A percentile compares a stretch with the other conserved stretches of the same genome.
These are phyloP conservation scores for Cyrtorhinus lividipennis DNA, from an alignment of 1,140 invertebrate species.

Conservation along the genomic window DNA sequence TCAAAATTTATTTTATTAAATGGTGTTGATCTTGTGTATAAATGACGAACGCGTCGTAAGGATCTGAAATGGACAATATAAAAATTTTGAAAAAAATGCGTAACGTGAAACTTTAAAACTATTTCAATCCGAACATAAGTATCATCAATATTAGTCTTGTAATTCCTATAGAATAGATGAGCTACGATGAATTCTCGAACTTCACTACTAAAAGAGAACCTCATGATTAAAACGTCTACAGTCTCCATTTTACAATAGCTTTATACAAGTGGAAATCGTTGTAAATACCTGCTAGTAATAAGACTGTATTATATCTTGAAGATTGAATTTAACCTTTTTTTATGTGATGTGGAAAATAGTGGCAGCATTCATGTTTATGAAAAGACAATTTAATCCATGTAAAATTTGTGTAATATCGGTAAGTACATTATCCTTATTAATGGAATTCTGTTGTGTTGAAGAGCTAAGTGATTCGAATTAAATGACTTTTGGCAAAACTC, in stretches of 20 bases:
- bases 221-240: too few species aligned
- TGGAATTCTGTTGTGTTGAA: background rate
- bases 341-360: conserved; percentile 10
- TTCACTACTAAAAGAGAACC: background rate
- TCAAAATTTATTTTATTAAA: background rate
- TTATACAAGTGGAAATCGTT: background rate
- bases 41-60: background rate
- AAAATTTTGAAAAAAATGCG: background rate
- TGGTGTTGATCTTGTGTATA: background rate
- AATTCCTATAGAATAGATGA: conserved; percentile 10
- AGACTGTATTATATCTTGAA: conserved; percentile 15
- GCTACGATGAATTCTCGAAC: background rate
- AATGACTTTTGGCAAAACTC: background rate
- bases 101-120: background rate
- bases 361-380: conserved; percentile 2
- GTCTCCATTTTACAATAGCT: background rate
- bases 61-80: conserved; percentile 1
- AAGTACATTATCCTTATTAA: background rate
- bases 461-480: background rate
- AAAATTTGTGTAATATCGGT: background rate
- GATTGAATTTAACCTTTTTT: conserved; percentile 5
- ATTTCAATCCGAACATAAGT: background rate
- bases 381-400: conserved; percentile 1
- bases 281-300: conserved; percentile 14
- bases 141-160: background rate